Evolutionary conservation across 2,888 invertebrate genomes (phyloP).

Genomic region (Timandra comae): DNA sequence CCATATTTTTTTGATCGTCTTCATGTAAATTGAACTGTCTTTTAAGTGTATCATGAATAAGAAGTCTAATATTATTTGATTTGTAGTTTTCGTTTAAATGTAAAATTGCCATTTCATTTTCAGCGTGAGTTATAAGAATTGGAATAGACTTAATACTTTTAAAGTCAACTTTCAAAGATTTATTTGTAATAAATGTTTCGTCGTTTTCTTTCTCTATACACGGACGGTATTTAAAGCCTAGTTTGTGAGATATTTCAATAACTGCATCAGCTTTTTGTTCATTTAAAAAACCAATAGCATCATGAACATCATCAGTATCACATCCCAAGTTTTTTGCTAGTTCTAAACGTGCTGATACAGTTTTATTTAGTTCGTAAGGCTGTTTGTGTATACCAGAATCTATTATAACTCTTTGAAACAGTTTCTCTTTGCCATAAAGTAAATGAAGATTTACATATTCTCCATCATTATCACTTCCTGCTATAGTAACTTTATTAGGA

Average conservation of each 20-base stretch:
- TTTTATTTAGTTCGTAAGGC: constrained; percentile 4
- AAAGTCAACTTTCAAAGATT: background rate
- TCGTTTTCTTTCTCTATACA: constrained; percentile 13
- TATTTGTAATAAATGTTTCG: background rate
- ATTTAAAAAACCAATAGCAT: constrained; percentile 13
- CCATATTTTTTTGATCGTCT: background rate
- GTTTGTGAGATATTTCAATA: constrained; percentile 9
- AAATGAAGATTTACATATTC: constrained; percentile 16
- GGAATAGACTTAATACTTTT: background rate
- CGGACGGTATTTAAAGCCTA: constrained; percentile 12
- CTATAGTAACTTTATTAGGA: constrained; percentile 25
- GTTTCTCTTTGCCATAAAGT: constrained; percentile 11
- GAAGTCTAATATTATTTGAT: too few relatives aligned
- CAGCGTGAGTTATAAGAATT: background rate
- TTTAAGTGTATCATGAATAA: too few relatives aligned
- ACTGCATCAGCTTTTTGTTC: constrained; percentile 8
- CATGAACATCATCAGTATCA: constrained; percentile 4
- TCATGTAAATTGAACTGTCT: too few relatives aligned
- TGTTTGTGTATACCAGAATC: constrained; percentile 13
- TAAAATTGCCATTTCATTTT: background rate
- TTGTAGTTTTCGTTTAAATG: too few relatives aligned
- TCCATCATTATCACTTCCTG: constrained; percentile 24
- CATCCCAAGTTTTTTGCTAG: constrained; percentile 15
- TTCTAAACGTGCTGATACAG: constrained; percentile 5
- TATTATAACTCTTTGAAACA: constrained; percentile 20